Percentiles rank a stretch among this genome's conserved stretches.
These are phyloP conservation scores for Karalla daura DNA, from an alignment of 2,797 vertebrate species.

Conservation along the genomic window DNA sequence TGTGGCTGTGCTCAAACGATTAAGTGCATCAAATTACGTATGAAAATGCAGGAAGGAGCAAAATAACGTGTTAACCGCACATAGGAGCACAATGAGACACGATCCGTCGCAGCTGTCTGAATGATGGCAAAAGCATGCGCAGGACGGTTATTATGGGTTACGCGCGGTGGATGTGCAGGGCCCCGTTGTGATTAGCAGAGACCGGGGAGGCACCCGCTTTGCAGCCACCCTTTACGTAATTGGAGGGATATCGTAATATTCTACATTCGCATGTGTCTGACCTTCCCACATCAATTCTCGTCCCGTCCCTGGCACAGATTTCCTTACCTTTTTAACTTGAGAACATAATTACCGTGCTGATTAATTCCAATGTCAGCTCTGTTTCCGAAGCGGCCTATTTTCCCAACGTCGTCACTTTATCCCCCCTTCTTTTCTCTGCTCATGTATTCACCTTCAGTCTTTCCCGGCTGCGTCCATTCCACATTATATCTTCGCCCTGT, in stretches of 20 bases:
- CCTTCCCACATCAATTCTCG: too few species aligned
- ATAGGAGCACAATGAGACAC: neutral
- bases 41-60: too few species aligned
- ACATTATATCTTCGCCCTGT: neutral
- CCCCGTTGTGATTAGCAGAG: too few species aligned
- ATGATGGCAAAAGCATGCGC: neutral
- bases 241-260: constrained; percentile 29
- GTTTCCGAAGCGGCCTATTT: neutral
- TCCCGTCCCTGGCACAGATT: too few species aligned
- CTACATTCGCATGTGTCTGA: constrained; percentile 22
- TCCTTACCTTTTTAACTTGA: constrained; percentile 24
- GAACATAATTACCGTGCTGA: constrained; percentile 6
- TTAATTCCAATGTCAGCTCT: neutral
- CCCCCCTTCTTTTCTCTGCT: neutral
- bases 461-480: neutral
- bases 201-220: too few species aligned
- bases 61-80: neutral
- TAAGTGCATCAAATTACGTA: too few species aligned
- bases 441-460: neutral
- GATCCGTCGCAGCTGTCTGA: neutral
- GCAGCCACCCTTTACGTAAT: constrained; percentile 50
- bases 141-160: too few species aligned
- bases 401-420: neutral
- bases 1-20: too few species aligned
- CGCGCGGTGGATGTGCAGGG: too few species aligned